These are phyloP conservation scores for Napeogenes inachia DNA, from an alignment of 2,888 invertebrate species.

Conservation along the genomic window DNA sequence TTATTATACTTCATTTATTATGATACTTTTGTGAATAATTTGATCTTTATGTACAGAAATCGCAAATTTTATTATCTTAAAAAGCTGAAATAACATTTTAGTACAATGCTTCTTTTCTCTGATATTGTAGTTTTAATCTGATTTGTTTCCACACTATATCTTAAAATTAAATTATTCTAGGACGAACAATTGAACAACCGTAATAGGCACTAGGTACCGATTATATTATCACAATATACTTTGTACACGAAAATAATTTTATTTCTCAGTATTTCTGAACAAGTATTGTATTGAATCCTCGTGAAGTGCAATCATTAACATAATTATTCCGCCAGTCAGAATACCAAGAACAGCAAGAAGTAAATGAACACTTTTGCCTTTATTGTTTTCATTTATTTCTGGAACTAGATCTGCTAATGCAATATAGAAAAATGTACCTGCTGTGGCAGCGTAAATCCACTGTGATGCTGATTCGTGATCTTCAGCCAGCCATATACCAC, in stretches of 20 bases:
- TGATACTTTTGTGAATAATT: too few species aligned
- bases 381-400: slow-evolving; percentile 76
- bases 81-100: too few species aligned
- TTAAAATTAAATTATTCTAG: slow-evolving; percentile 36
- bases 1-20: too few species aligned
- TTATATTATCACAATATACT: slow-evolving; percentile 41
- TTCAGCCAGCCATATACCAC: slow-evolving; percentile 83
- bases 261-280: slow-evolving; percentile 68
- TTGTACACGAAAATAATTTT: slow-evolving; percentile 31
- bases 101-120: neutral
- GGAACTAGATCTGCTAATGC: slow-evolving; percentile 87
- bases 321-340: slow-evolving; percentile 81
- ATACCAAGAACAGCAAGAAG: slow-evolving; percentile 82
- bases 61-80: too few species aligned
- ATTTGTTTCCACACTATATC: neutral
- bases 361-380: slow-evolving; percentile 73
- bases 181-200: slow-evolving; percentile 47
- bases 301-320: slow-evolving; percentile 85
- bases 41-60: too few species aligned
- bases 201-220: slow-evolving; percentile 36
- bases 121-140: neutral
- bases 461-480: slow-evolving; percentile 82
- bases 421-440: slow-evolving; percentile 88
- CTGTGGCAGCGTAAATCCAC: slow-evolving; percentile 88
- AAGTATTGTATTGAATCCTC: slow-evolving; percentile 79